Base-by-base conservation (phyloP, 2,888 invertebrate genomes). In the Hecatera dysodea region DNA sequence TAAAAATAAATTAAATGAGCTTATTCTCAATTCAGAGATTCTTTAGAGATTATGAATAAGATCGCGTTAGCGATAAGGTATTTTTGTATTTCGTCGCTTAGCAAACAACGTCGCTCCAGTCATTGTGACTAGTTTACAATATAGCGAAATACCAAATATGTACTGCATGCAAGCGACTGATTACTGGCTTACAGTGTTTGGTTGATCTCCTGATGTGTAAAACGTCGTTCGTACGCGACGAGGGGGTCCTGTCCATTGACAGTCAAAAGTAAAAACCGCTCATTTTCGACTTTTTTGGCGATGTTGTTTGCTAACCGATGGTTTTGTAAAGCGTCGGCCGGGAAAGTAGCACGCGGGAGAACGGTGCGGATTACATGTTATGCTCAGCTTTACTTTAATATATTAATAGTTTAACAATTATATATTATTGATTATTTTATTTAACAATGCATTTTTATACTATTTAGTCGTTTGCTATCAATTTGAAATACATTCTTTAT, bases 1-100 rank as follows among this genome's bases (percentile, higher is more conserved):
- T 79, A 81, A 72, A 69, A 74, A n/a, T n/a, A n/a, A n/a, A n/a
- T n/a, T n/a, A n/a, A n/a, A 80, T 86, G 88, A 89, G 89, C 86
- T 89, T 88, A 87, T 69, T 84, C 85, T 86, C 86, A 79, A 84
- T 84, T 80, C 82, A 73, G 73, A 71, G 64, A 75, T 67, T 62
- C 29, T 48, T 11, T 53, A 73, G 50, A 36, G 22, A 56, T 50
- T 67, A 78, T 53, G 42, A 53, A 77, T 67, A 57, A 64, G 64
- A 70, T 61, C 61, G 73, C 50, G 46, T 57, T 56, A 61, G 61
- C 22, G 65, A 56, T 64, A 63, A 53, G 56, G 42, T 63, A 52
- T 59, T 66, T 61, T 27, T 66, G 48, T 55, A 60, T 53, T 56
- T 36, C 36, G 36, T 36, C 39, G 56, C 12, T 56, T 15, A 56